Base-by-base conservation (phyloP, 2,113 vertebrate genomes). In the Solea senegalensis region DNA sequence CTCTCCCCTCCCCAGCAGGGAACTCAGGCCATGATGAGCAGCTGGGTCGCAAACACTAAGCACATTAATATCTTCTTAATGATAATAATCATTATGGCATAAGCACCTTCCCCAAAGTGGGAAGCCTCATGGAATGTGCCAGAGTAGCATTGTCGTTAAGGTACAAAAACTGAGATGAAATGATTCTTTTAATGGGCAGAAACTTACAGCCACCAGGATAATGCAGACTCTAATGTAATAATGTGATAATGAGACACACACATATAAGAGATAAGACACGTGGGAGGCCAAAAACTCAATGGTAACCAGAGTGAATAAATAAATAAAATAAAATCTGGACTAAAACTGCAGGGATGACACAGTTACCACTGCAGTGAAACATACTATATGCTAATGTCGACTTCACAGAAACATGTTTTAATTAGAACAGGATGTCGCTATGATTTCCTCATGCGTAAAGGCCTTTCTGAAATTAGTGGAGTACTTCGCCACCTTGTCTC, bases 81-180 rank as follows among this genome's bases (percentile, higher is more conserved):
- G 96, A 97, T 98, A 97, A 98, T 97, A 96, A 98, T 99, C 97
- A 99, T 99, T 97, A 98, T 95, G 95, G 95, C 95, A 95, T 97
- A 98, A 97, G 96, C 96, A 97, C 96, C 96, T 97, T 97, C 95
- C 96, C 96, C 95, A 96, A 96, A 95, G 96, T 95, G 95, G 95
- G 94, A 93, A 94, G 94, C 80, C 82, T 95, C 69, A 70, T 43
- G 59, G 79, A 91, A 88, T 85, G 86, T 89, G 95, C 96, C 96
- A 95, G 95, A 93, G 94, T 95, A 95, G 94, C 94, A 93, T 94
- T 95, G 95, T 92, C 90, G 88, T 93, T 93, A 93, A 90, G 84
- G 76, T 86, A 69, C 81, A 86, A 84, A 83, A 78, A 76, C 63
- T 43, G 75, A 87, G 80, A 87, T 73, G 72, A 89, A 91, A 91